Percentiles rank a stretch among this genome's conserved stretches.
phyloP scores from a whole-genome alignment of 2,888 invertebrate species.

The Agrochola lychnidis region DNA sequence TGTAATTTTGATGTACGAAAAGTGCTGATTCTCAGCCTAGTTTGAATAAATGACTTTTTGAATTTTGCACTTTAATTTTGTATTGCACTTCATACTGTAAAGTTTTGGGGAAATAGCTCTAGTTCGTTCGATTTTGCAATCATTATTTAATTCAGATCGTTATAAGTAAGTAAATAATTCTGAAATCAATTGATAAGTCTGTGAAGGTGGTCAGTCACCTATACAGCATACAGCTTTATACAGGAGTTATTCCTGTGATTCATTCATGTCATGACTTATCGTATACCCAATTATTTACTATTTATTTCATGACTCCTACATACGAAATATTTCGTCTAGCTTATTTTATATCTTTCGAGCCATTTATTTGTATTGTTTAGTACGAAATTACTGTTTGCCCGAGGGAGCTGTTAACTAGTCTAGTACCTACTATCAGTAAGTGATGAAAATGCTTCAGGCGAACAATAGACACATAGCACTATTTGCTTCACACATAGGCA shows the following conservation, averaged over 20 bases:
- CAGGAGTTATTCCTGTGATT: slow-evolving; percentile 1
- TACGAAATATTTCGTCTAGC: not conserved
- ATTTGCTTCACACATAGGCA: slow-evolving; percentile 37
- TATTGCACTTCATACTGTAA: too few relatives aligned
- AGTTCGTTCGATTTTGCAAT: not conserved
- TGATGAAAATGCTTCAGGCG: slow-evolving; percentile 60
- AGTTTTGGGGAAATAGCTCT: not conserved
- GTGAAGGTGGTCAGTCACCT: not conserved
- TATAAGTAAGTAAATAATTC: too few relatives aligned
- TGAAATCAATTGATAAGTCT: too few relatives aligned
- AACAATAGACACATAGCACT: slow-evolving; percentile 33
- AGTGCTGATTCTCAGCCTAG: too few relatives aligned
- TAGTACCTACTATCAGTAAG: slow-evolving; percentile 43
- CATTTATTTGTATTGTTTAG: slow-evolving; percentile 49
- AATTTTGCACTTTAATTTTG: not conserved
- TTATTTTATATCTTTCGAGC: slow-evolving; percentile 35
- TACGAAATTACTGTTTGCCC: slow-evolving; percentile 44
- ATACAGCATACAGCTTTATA: not conserved
- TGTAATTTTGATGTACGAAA: too few relatives aligned
- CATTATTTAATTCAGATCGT: not conserved
- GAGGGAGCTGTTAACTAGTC: slow-evolving; percentile 45
- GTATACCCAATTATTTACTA: slow-evolving; percentile 14
- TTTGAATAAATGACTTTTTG: too few relatives aligned
- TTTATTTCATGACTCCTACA: slow-evolving; percentile 48
- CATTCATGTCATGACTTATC: not conserved